phyloP scores from a whole-genome alignment of 1,140 invertebrate species.

The Drosophila littoralis region DNA sequence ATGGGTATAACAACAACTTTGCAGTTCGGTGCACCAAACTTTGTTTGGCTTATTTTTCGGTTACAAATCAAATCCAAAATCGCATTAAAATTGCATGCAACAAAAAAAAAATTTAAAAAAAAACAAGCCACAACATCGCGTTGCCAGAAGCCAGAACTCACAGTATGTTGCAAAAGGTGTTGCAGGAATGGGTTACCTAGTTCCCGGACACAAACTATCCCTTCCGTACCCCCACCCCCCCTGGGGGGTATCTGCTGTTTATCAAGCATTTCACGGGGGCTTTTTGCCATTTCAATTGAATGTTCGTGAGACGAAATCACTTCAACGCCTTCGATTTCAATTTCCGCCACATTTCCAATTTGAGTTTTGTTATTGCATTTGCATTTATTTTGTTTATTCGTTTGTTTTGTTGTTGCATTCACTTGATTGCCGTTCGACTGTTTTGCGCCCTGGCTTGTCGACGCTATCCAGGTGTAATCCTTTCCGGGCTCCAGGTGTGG shows the following conservation, averaged over 20 bases:
- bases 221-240: not conserved
- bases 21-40: conserved; percentile 63
- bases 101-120: conserved; percentile 8
- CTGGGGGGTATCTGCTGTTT: conserved; percentile 12
- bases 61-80: conserved; percentile 81
- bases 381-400: conserved; percentile 38
- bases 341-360: conserved; percentile 77
- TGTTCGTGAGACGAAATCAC: conserved; percentile 81
- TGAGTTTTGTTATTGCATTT: conserved; percentile 69
- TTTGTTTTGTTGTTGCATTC: conserved; percentile 28
- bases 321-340: conserved; percentile 83
- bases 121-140: conserved; percentile 61
- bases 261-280: conserved; percentile 51
- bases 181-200: conserved; percentile 5
- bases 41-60: conserved; percentile 79
- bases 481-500: conserved; percentile 5
- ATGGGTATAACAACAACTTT: conserved; percentile 38
- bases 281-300: conserved; percentile 67
- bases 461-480: conserved; percentile 5
- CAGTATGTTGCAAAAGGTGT: conserved; percentile 40
- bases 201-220: not conserved
- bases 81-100: conserved; percentile 82
- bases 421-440: conserved; percentile 32
- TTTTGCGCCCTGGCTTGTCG: conserved; percentile 6
- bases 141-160: conserved; percentile 44